phyloP scores from a whole-genome alignment of 2,888 invertebrate genomes.

The Amaurobius ferox region DNA sequence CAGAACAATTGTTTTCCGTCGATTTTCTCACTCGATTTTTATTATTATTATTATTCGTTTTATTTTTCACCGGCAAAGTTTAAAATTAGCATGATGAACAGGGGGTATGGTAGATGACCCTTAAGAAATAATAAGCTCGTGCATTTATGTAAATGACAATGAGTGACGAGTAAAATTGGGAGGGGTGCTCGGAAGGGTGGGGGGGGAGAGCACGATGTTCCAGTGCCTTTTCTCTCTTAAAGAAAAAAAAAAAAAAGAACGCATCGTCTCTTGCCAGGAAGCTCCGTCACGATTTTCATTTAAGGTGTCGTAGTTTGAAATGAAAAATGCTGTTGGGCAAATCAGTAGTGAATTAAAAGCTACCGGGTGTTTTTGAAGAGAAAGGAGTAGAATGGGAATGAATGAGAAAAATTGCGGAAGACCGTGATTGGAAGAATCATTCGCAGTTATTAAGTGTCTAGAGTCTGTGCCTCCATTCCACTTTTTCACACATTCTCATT shows the following conservation, averaged over 20 bases:
- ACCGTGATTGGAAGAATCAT: too few species aligned
- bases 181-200: not conserved
- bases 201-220: not conserved
- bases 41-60: not conserved
- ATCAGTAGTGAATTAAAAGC: slow-evolving; percentile 3
- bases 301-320: slow-evolving; percentile 9
- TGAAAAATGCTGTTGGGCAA: not conserved
- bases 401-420: too few species aligned
- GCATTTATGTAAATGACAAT: slow-evolving; percentile 6
- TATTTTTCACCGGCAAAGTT: not conserved
- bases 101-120: not conserved
- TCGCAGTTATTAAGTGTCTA: too few species aligned
- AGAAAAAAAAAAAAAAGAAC: not conserved
- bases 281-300: slow-evolving; percentile 19
- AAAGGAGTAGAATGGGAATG: too few species aligned
- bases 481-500: too few species aligned
- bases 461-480: too few species aligned
- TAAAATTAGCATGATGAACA: not conserved
- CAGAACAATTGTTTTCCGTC: not conserved
- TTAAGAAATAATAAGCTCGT: not conserved
- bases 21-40: too few species aligned
- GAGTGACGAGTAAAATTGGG: slow-evolving; percentile 9
- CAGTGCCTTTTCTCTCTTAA: not conserved
- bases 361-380: not conserved
- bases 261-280: not conserved